Conservation (phyloP, 2,113 vertebrate genomes). For the Panthera uncia region DNA sequence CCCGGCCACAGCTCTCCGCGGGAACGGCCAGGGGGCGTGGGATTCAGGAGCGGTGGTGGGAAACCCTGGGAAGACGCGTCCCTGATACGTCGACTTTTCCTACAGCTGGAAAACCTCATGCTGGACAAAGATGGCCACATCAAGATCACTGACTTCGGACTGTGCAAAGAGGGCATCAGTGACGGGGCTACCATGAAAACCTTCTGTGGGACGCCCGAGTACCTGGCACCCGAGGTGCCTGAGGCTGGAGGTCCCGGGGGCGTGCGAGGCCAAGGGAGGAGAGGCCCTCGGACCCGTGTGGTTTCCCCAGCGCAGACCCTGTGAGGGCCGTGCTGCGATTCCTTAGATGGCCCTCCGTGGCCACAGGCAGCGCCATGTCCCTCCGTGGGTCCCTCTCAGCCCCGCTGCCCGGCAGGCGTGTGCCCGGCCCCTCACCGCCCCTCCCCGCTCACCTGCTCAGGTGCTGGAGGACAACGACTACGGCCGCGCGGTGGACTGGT, state of each 20-base stretch:
- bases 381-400: not conserved
- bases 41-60: fast-evolving
- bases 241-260: not conserved
- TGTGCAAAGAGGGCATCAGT: slow-evolving; percentile 96
- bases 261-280: not conserved
- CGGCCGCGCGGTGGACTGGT: slow-evolving; percentile 95
- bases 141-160: slow-evolving; percentile 96
- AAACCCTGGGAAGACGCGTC: fast-evolving
- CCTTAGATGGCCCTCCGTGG: fast-evolving
- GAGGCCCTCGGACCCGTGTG: not conserved
- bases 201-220: slow-evolving; percentile 96
- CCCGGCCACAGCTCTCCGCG: not conserved
- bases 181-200: slow-evolving; percentile 97
- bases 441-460: slow-evolving; percentile 82
- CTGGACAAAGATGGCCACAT: slow-evolving; percentile 97
- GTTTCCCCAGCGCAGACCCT: not conserved
- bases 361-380: not conserved
- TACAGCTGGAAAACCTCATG: slow-evolving; percentile 96
- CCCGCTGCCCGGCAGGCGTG: fast-evolving
- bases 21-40: not conserved
- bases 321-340: not conserved
- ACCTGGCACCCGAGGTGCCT: slow-evolving; percentile 94
- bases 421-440: not conserved
- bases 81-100: not conserved
- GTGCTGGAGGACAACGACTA: slow-evolving; percentile 97